Conservation (phyloP, 2,113 vertebrate species). For the Prochilodus magdalenae region DNA sequence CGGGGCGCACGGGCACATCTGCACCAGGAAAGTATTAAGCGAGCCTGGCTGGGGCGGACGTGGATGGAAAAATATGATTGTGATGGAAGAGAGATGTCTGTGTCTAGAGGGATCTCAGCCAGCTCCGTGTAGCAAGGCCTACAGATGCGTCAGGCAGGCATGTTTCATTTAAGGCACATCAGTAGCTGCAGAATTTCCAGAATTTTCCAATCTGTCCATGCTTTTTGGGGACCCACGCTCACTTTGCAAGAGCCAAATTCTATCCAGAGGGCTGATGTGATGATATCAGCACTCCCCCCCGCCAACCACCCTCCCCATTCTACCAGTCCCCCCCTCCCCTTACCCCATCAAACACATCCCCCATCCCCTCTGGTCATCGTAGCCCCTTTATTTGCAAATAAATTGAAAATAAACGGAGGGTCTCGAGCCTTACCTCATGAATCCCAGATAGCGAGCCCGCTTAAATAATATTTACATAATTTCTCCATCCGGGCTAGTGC, state of each 20-base stretch:
- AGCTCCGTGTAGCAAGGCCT: background rate
- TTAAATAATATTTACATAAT: slow-evolving; percentile 99
- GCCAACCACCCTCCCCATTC: background rate
- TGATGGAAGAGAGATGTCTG: slow-evolving; percentile 14
- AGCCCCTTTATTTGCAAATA: slow-evolving; percentile 99
- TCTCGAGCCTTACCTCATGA: slow-evolving; percentile 89
- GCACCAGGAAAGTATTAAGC: slow-evolving; percentile 92
- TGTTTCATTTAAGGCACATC: background rate
- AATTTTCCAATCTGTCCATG: slow-evolving; percentile 1
- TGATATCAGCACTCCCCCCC: slow-evolving; percentile 2
- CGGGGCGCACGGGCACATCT: slow-evolving; percentile 66
- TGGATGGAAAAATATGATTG: slow-evolving; percentile 14
- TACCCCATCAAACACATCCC: background rate
- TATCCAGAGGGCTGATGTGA: slow-evolving; percentile 22
- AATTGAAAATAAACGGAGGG: slow-evolving; percentile 99
- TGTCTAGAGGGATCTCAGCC: background rate
- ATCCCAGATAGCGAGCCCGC: slow-evolving; percentile 94
- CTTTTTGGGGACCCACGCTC: slow-evolving; percentile 14
- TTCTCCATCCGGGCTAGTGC: slow-evolving; percentile 94
- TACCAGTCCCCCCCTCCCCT: too few relatives aligned
- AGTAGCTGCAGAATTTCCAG: background rate
- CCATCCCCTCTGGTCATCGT: slow-evolving; percentile 95
- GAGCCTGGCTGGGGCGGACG: slow-evolving; percentile 68
- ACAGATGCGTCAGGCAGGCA: background rate
- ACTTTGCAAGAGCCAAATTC: slow-evolving; percentile 40